A percentile compares a stretch with the other conserved stretches of the same genome.
Evolutionary conservation across 2,113 vertebrate species (phyloP).

Genomic region (Pipra filicauda): DNA sequence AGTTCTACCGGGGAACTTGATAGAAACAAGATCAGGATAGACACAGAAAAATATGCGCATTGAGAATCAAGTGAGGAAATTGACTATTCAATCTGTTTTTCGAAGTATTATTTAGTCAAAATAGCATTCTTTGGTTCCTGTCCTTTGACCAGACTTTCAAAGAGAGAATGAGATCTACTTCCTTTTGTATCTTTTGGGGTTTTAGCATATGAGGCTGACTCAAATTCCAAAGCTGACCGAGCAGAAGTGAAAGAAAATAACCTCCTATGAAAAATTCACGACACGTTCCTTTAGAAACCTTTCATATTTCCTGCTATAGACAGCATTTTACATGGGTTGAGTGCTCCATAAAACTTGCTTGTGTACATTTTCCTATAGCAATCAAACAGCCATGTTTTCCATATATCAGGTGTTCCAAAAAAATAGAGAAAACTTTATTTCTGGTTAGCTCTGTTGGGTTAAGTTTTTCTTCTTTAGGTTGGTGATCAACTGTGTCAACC

Average conservation of each 20-base stretch:
- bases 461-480: slow-evolving; percentile 48
- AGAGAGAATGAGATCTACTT: neutral
- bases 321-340: slow-evolving; percentile 28
- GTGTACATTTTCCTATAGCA: slow-evolving; percentile 3
- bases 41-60: neutral
- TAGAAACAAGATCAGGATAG: neutral
- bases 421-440: slow-evolving; percentile 70
- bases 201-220: neutral
- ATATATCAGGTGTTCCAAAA: neutral
- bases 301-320: neutral
- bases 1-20: neutral
- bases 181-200: neutral
- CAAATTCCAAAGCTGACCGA: neutral
- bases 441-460: slow-evolving; percentile 52
- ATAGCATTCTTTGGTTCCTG: neutral
- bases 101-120: neutral
- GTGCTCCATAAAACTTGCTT: neutral
- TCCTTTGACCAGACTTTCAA: neutral
- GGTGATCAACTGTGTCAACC: neutral
- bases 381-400: neutral
- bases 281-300: neutral
- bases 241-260: neutral
- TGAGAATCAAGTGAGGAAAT: neutral
- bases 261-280: neutral
- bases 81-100: neutral